Evolutionary conservation across 2,797 vertebrate species (phyloP).

Genomic region (Phataginus tricuspis): DNA sequence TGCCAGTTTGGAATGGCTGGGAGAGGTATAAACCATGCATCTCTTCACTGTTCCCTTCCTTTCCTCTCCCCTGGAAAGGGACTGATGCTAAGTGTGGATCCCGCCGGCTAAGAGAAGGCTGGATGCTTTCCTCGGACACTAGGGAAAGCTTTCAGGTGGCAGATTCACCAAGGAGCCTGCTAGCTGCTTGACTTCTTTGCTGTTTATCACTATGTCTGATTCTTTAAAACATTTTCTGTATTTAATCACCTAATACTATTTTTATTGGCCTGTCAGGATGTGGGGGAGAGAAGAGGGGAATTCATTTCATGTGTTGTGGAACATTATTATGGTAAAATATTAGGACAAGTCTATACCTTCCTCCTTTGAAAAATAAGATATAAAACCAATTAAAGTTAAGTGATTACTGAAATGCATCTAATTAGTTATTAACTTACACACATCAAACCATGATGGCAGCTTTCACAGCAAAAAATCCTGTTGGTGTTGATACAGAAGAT

Average conservation of each 20-base stretch:
- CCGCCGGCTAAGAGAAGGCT: constrained; percentile 82
- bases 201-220: constrained; percentile 85
- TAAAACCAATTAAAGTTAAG: constrained; percentile 83
- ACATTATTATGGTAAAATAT: constrained; percentile 83
- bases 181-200: constrained; percentile 88
- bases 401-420: constrained; percentile 80
- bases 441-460: constrained; percentile 58
- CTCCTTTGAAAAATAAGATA: constrained; percentile 83
- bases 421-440: constrained; percentile 83
- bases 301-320: constrained; percentile 75
- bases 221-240: constrained; percentile 81
- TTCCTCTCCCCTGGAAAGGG: not conserved
- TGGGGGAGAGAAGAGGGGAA: constrained; percentile 75
- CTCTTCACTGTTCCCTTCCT: not conserved
- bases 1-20: constrained; percentile 32
- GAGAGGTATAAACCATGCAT: constrained; percentile 33
- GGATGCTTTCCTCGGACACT: constrained; percentile 86
- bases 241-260: constrained; percentile 85
- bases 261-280: constrained; percentile 84
- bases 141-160: constrained; percentile 87
- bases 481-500: constrained; percentile 66
- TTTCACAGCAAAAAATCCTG: constrained; percentile 59
- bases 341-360: constrained; percentile 79
- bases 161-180: constrained; percentile 87
- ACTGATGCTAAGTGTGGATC: constrained; percentile 68